Evolutionary conservation across 2,797 vertebrate genomes (phyloP).

Genomic region (Sandelia bainsii): DNA sequence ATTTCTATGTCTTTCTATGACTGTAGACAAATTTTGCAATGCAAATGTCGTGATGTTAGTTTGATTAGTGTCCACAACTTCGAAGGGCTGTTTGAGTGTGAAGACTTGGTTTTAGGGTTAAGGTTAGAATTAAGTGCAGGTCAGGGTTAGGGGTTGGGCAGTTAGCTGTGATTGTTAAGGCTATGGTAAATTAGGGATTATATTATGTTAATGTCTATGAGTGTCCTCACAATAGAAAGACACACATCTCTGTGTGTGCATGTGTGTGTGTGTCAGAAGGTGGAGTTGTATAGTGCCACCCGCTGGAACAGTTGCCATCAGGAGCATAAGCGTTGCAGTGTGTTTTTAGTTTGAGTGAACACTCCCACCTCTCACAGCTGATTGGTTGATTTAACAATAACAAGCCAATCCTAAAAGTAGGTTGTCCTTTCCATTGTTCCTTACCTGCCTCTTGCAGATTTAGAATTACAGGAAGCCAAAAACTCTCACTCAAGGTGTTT

Average conservation of each 20-base stretch:
- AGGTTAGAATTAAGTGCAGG: too few relatives aligned
- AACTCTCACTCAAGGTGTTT: neutral
- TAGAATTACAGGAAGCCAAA: constrained; percentile 7
- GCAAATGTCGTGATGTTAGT: too few relatives aligned
- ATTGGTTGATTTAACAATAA: constrained; percentile 34
- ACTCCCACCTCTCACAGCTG: constrained; percentile 12
- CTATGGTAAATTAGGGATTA: too few relatives aligned
- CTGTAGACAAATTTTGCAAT: too few relatives aligned
- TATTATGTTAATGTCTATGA: too few relatives aligned
- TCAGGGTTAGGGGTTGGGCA: too few relatives aligned
- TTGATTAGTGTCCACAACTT: too few relatives aligned
- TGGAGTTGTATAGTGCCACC: neutral
- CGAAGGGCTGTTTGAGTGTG: too few relatives aligned
- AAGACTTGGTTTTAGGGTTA: too few relatives aligned
- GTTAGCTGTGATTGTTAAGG: too few relatives aligned
- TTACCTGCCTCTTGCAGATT: constrained; percentile 12
- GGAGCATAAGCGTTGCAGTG: neutral
- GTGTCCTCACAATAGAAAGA: too few relatives aligned
- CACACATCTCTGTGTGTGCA: neutral
- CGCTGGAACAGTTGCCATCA: constrained; percentile 18
- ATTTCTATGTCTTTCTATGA: neutral
- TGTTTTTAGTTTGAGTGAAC: constrained; percentile 15
- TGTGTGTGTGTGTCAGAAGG: constrained; percentile 10
- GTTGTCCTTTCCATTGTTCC: neutral
- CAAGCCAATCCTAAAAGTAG: neutral